Percentiles rank a stretch among this genome's conserved stretches.
These are phyloP conservation scores for Ciona savignyi DNA, from an alignment of 23 tunicate species.

Conservation along the genomic window DNA sequence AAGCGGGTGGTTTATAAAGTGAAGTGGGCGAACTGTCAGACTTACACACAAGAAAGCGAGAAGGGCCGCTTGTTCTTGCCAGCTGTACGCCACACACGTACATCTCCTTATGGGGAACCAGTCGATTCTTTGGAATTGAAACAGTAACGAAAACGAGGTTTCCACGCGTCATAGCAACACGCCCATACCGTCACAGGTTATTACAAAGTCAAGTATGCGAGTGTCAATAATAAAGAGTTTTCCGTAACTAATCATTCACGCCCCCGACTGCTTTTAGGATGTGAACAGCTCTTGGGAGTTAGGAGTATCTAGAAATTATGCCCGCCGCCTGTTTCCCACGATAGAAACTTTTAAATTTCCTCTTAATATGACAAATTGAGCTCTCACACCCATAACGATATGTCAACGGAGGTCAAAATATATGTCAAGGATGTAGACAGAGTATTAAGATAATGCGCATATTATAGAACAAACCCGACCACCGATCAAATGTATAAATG, in stretches of 20 bases:
- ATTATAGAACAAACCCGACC: too few species aligned
- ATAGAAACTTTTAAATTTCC: neutral
- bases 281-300: neutral
- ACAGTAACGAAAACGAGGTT: neutral
- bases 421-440: too few species aligned
- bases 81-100: neutral
- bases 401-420: neutral
- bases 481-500: too few species aligned
- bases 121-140: neutral
- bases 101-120: neutral
- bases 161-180: neutral
- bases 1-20: neutral
- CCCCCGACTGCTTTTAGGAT: neutral
- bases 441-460: too few species aligned
- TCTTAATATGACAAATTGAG: neutral
- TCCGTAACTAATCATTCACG: neutral
- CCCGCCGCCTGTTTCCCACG: neutral
- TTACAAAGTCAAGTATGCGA: neutral
- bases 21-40: neutral
- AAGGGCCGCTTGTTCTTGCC: neutral
- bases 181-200: constrained; percentile 1
- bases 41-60: neutral
- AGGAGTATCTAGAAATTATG: neutral
- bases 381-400: neutral
- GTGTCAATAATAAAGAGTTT: neutral